Percentiles rank a stretch among this genome's conserved stretches.
Conservation (phyloP, 2,888 invertebrate species). For the Drepanosiphum platanoidis region DNA sequence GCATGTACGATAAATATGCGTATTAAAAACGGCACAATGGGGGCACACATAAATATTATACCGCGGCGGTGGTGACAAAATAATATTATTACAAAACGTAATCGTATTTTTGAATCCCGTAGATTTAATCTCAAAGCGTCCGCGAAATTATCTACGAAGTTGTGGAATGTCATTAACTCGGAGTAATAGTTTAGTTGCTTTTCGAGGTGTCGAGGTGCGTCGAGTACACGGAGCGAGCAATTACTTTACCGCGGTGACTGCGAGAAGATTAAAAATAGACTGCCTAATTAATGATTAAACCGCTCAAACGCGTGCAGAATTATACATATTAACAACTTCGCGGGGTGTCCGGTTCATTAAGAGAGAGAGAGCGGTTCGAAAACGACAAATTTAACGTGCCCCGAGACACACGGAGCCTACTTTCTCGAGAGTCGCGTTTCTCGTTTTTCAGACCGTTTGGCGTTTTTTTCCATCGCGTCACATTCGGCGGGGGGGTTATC, state of each 20-base stretch:
- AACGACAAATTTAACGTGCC: no score
- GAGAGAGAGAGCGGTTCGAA: neutral
- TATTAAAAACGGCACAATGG: no score
- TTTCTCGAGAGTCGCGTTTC: no score
- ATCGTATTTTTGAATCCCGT: neutral
- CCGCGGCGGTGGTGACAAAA: neutral
- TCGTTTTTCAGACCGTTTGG: no score
- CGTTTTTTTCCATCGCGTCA: no score
- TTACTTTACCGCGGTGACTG: neutral
- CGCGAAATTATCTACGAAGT: neutral
- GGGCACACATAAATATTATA: neutral
- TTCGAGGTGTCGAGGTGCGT: neutral
- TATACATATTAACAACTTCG: neutral
- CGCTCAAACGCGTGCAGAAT: neutral
- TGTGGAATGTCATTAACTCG: neutral
- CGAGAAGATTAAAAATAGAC: neutral
- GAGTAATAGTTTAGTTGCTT: neutral
- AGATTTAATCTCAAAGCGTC: neutral
- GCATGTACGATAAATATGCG: no score
- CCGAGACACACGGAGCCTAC: no score
- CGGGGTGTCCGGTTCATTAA: neutral
- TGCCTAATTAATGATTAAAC: neutral
- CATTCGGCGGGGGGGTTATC: no score
- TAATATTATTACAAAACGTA: neutral
- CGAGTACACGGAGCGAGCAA: neutral